Conservation (phyloP, 2,113 vertebrate genomes). For the Centrocercus urophasianus region DNA sequence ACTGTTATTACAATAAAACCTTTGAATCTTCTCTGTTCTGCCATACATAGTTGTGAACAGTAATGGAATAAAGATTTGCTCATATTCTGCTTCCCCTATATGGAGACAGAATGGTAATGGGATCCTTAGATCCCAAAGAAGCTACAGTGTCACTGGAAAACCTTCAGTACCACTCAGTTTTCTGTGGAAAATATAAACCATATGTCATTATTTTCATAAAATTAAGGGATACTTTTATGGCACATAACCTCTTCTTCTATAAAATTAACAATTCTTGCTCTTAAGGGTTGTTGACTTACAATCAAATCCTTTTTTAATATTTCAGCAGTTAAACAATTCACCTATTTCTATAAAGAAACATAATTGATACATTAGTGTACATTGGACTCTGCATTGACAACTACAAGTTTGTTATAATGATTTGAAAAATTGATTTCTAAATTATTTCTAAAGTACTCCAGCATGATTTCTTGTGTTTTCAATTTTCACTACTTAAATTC, state of each 20-base stretch:
- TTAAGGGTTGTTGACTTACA: too few species aligned
- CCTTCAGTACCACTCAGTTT: fast-evolving
- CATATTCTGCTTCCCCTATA: background rate
- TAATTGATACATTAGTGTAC: constrained; percentile 7
- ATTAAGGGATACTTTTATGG: background rate
- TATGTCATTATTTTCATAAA: background rate
- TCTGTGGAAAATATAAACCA: background rate
- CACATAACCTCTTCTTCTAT: background rate
- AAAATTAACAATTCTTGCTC: background rate
- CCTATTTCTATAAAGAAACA: background rate
- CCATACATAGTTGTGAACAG: constrained; percentile 5
- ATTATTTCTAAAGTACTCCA: constrained; percentile 29
- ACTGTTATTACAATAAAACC: constrained; percentile 35
- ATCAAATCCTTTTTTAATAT: background rate
- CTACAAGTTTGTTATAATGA: constrained; percentile 19
- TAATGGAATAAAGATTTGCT: constrained; percentile 11
- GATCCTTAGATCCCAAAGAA: background rate
- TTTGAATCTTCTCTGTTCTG: constrained; percentile 22
- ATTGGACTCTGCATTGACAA: constrained; percentile 35
- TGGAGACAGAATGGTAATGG: background rate
- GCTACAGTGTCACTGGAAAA: background rate
- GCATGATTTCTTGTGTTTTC: constrained; percentile 14
- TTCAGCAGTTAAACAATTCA: constrained; percentile 7
- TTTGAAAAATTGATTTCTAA: background rate
- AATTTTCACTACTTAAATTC: constrained; percentile 6